Evolutionary conservation across 2,113 vertebrate genomes (phyloP).

Genomic region (Lontra canadensis): DNA sequence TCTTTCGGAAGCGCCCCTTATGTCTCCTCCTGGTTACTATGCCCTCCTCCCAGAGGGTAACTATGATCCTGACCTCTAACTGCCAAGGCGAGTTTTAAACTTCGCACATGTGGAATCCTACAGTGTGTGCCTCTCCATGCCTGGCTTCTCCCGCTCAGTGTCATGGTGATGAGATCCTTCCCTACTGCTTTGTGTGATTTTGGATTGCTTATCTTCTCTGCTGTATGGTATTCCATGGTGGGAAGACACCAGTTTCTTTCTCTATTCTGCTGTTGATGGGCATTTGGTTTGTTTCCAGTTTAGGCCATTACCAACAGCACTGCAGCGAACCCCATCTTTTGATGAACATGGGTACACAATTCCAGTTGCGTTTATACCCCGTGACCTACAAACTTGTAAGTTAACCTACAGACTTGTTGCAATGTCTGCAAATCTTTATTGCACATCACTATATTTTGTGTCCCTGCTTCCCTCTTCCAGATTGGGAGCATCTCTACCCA

Average conservation of each 20-base stretch:
- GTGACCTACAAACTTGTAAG: background rate
- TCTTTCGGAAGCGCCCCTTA: background rate
- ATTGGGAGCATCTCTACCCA: conserved; percentile 10
- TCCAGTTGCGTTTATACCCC: background rate
- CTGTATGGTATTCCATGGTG: background rate
- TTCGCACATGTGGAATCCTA: background rate
- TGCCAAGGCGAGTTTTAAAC: background rate
- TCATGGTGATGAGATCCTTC: background rate
- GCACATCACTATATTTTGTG: background rate
- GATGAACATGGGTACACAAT: background rate
- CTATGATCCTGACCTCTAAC: background rate
- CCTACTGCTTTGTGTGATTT: background rate
- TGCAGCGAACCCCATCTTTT: background rate
- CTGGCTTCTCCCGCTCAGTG: background rate
- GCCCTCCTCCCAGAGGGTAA: background rate
- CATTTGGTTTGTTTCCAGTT: background rate
- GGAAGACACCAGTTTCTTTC: background rate
- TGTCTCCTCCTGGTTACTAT: background rate
- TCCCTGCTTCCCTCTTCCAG: background rate
- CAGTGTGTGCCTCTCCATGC: background rate
- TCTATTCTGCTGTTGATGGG: background rate
- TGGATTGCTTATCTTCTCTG: background rate
- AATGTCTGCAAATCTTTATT: background rate
- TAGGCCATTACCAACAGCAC: background rate
- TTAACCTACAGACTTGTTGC: background rate